These are phyloP conservation scores for Stenodema calcarata DNA, from an alignment of 2,888 invertebrate species.

Conservation along the genomic window DNA sequence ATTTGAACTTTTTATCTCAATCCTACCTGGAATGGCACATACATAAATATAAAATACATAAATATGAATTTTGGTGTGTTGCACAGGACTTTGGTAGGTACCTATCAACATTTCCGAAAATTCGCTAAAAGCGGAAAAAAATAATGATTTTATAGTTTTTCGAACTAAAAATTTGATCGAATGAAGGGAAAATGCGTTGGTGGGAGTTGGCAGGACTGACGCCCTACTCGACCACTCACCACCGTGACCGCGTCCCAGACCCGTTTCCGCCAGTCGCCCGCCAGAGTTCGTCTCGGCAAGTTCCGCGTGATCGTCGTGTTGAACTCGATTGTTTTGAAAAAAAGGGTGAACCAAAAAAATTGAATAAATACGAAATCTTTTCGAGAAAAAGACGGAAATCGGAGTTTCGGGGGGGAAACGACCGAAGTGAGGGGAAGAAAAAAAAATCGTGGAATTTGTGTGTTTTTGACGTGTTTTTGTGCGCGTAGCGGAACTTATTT, in stretches of 20 bases:
- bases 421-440: too few species aligned
- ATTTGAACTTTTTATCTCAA: too few species aligned
- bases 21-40: too few species aligned
- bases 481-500: too few species aligned
- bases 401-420: too few species aligned
- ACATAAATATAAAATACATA: too few species aligned
- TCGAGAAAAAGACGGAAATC: background rate
- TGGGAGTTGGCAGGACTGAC: background rate
- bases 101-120: too few species aligned
- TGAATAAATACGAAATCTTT: background rate
- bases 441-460: background rate
- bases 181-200: background rate
- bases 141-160: too few species aligned
- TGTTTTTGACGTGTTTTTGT: background rate
- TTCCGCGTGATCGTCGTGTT: background rate
- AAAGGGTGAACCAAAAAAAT: background rate
- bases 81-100: too few species aligned
- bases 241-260: background rate
- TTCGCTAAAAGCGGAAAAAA: too few species aligned
- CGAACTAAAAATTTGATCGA: too few species aligned
- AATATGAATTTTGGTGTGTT: too few species aligned
- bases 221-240: background rate
- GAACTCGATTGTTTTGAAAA: background rate
- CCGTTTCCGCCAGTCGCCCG: slow-evolving; percentile 12
- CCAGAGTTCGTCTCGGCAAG: slow-evolving; percentile 14